A percentile compares a stretch with the other conserved stretches of the same genome.
These are phyloP conservation scores for Heterochromis multidens DNA, from an alignment of 2,113 vertebrate genomes.

Conservation along the genomic window DNA sequence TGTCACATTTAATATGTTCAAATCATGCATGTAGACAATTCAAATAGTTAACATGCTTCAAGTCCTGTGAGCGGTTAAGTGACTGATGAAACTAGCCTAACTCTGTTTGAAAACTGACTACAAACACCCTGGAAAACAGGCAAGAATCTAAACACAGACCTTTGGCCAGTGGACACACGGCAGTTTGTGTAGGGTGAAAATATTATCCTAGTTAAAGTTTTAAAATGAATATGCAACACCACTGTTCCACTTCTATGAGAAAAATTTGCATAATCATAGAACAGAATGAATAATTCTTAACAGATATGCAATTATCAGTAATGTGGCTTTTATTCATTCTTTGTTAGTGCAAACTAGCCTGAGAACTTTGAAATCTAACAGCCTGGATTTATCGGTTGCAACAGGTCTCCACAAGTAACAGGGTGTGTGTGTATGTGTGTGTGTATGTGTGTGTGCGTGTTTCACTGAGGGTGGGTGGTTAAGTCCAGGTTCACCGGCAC, in stretches of 20 bases:
- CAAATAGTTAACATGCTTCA: background rate
- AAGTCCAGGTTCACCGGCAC: slow-evolving; percentile 25
- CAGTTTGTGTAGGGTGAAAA: background rate
- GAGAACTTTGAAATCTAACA: background rate
- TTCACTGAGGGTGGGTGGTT: slow-evolving; percentile 5
- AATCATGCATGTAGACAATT: background rate
- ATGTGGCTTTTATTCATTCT: background rate
- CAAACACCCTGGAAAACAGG: background rate
- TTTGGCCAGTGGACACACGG: background rate
- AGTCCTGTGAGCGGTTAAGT: background rate
- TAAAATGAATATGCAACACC: background rate
- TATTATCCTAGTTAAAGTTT: background rate
- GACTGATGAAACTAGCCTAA: background rate
- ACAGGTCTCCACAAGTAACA: slow-evolving; percentile 24
- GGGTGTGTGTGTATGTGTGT: slow-evolving; percentile 21
- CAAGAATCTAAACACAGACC: background rate
- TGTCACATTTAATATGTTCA: background rate
- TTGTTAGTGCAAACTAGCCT: background rate
- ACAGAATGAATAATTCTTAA: background rate
- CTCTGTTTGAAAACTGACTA: background rate
- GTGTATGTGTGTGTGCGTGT: background rate
- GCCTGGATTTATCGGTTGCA: background rate
- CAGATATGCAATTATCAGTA: background rate
- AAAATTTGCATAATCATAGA: background rate
- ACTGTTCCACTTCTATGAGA: background rate